Percentiles rank a stretch among this genome's conserved stretches.
phyloP scores from a whole-genome alignment of 1,140 invertebrate genomes.

The Mycetomoellerius zeteki region DNA sequence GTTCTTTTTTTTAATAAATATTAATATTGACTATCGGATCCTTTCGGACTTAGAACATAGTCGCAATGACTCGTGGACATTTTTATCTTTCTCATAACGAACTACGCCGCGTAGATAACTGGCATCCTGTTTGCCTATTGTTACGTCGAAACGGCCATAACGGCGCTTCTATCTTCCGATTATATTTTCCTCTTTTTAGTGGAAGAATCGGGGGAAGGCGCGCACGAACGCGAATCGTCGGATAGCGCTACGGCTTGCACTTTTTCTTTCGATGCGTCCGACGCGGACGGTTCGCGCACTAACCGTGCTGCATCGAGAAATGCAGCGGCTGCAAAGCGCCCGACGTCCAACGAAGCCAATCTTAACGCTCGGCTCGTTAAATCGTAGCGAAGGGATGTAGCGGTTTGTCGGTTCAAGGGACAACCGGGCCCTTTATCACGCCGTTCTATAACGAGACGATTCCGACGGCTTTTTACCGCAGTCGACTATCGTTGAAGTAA shows the following conservation, averaged over 20 bases:
- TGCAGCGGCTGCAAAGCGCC: neutral
- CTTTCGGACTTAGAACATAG: neutral
- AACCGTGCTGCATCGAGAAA: constrained; percentile 40
- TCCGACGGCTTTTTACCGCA: constrained; percentile 18
- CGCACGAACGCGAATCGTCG: constrained; percentile 8
- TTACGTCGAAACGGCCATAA: constrained; percentile 33
- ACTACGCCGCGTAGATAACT: constrained; percentile 60
- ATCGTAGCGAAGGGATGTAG: constrained; percentile 50
- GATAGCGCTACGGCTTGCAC: constrained; percentile 21
- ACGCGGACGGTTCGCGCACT: neutral
- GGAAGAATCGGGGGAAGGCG: neutral
- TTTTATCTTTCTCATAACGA: neutral
- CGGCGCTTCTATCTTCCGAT: constrained; percentile 23
- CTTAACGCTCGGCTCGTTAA: constrained; percentile 55
- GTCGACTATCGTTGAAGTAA: neutral
- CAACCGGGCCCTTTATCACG: constrained; percentile 60
- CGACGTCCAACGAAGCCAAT: constrained; percentile 64
- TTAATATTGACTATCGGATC: constrained; percentile 31
- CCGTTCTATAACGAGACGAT: constrained; percentile 45
- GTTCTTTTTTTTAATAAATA: constrained; percentile 26
- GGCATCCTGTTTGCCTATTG: constrained; percentile 67
- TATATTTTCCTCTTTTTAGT: neutral
- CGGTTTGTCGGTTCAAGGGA: constrained; percentile 54
- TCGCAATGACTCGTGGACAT: constrained; percentile 5
- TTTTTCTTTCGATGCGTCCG: constrained; percentile 28